phyloP scores from a whole-genome alignment of 2,797 vertebrate genomes.

The Phrynocephalus guinanensis region DNA sequence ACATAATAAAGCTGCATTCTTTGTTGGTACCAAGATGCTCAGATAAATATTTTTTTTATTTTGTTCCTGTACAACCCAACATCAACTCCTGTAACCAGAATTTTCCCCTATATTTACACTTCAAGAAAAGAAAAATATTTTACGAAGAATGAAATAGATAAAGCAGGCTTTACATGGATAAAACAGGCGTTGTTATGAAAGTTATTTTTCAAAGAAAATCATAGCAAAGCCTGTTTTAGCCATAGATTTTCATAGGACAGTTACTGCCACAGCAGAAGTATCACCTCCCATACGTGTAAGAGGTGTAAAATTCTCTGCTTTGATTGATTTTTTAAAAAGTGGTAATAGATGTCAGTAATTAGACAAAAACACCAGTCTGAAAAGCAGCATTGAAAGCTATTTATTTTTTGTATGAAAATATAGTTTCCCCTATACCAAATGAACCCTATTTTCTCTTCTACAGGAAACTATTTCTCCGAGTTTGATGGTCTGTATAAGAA shows the following conservation, averaged over 20 bases:
- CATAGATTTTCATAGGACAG: constrained; percentile 69
- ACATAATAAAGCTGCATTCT: no score
- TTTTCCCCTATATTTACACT: constrained; percentile 47
- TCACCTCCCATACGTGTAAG: constrained; percentile 67
- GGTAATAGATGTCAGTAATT: constrained; percentile 59
- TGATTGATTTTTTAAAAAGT: constrained; percentile 62
- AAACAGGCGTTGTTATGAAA: no score
- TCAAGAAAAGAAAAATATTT: neutral
- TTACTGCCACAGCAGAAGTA: constrained; percentile 67
- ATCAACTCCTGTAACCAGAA: neutral
- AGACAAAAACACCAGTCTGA: constrained; percentile 55
- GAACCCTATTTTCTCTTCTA: neutral
- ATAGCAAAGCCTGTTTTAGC: constrained; percentile 53
- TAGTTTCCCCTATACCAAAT: constrained; percentile 27
- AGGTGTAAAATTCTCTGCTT: constrained; percentile 62
- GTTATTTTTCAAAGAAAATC: no score
- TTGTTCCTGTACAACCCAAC: no score
- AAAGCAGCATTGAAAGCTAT: constrained; percentile 34
- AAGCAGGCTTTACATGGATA: no score
- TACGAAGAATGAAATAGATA: neutral
- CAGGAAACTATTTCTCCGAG: neutral
- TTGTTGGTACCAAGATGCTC: no score
- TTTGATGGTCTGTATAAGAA: neutral
- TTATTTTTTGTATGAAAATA: constrained; percentile 47
- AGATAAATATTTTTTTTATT: no score